A percentile compares a stretch with the other conserved stretches of the same genome.
phyloP scores from a whole-genome alignment of 2,888 invertebrate genomes.

The Stenichneumon culpator region DNA sequence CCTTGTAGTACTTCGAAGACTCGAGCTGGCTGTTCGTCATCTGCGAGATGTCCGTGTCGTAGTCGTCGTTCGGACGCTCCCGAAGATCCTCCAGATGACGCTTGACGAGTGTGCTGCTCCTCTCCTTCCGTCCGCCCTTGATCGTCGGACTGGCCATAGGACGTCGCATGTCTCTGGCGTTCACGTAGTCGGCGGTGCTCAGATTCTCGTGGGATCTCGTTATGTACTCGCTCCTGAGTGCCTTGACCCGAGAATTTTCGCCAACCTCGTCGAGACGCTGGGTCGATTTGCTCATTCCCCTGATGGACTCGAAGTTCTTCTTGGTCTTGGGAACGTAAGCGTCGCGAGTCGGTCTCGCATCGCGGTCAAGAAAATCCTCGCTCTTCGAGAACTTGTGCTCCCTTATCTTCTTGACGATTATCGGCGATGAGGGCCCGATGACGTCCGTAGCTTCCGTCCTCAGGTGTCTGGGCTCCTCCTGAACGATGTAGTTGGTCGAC shows the following conservation, averaged over 20 bases:
- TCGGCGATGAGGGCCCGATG: constrained; percentile 72
- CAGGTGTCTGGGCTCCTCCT: constrained; percentile 55
- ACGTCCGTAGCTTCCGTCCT: constrained; percentile 49
- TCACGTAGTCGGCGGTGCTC: constrained; percentile 79
- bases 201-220: constrained; percentile 83
- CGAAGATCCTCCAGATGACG: constrained; percentile 77
- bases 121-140: constrained; percentile 74
- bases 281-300: constrained; percentile 82
- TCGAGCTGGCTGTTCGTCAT: constrained; percentile 82
- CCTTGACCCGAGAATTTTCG: constrained; percentile 76
- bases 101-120: constrained; percentile 73
- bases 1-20: constrained; percentile 79
- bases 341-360: constrained; percentile 72
- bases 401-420: constrained; percentile 75
- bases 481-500: constrained; percentile 68
- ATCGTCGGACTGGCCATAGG: constrained; percentile 68
- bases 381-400: constrained; percentile 81
- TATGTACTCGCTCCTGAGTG: constrained; percentile 78
- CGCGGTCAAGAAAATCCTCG: constrained; percentile 79
- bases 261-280: constrained; percentile 81
- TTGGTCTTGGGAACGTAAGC: constrained; percentile 77
- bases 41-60: constrained; percentile 84
- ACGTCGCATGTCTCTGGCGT: constrained; percentile 81
- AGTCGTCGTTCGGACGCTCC: constrained; percentile 82
- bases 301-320: constrained; percentile 79